phyloP scores from a whole-genome alignment of 1,140 invertebrate genomes.

The Acyrthosiphon pisum region DNA sequence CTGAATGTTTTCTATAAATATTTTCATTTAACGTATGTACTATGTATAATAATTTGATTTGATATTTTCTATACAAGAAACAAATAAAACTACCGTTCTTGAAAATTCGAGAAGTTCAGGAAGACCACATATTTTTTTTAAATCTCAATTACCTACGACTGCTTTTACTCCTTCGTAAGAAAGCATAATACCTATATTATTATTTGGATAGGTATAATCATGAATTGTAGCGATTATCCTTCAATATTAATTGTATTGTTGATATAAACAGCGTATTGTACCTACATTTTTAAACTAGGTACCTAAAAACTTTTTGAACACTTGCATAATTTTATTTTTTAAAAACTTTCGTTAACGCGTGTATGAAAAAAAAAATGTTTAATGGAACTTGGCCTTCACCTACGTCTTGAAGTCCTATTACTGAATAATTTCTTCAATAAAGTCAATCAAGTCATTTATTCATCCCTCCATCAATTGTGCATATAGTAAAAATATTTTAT shows the following conservation, averaged over 20 bases:
- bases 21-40: too few relatives aligned
- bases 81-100: background rate
- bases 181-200: background rate
- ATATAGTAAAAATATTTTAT: too few relatives aligned
- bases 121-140: background rate
- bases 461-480: too few relatives aligned
- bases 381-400: background rate
- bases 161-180: background rate
- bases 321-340: background rate
- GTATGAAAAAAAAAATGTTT: background rate
- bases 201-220: background rate
- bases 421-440: too few relatives aligned
- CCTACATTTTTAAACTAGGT: background rate
- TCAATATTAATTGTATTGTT: background rate
- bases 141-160: background rate
- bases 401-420: too few relatives aligned
- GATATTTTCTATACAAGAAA: background rate
- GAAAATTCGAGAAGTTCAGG: too few relatives aligned
- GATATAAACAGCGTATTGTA: background rate
- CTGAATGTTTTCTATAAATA: background rate
- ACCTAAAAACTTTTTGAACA: background rate
- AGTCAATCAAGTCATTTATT: too few relatives aligned
- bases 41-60: background rate
- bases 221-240: background rate
- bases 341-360: accelerated